These are phyloP conservation scores for Siphlonurus alternatus DNA, from an alignment of 2,888 invertebrate genomes.

Conservation along the genomic window DNA sequence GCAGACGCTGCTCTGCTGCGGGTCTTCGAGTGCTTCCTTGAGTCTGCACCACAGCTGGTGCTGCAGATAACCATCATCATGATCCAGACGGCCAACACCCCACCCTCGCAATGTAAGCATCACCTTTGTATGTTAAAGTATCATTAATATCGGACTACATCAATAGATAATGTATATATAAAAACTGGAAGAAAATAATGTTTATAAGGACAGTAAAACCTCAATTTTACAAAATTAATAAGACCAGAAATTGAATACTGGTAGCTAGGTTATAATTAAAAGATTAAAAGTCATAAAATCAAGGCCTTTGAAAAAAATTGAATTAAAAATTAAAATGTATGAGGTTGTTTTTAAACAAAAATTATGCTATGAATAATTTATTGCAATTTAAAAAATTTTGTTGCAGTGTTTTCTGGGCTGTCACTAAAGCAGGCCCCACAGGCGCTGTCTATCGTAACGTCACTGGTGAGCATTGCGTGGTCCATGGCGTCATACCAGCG, in stretches of 20 bases:
- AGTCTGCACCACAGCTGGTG: slow-evolving; percentile 66
- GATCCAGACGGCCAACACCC: slow-evolving; percentile 14
- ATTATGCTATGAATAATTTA: neutral
- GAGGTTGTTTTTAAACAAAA: too few relatives aligned
- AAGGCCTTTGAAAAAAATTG: neutral
- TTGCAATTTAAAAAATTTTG: neutral
- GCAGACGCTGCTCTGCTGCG: slow-evolving; percentile 60
- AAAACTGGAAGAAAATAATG: neutral
- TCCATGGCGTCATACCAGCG: slow-evolving; percentile 76
- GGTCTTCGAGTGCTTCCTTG: slow-evolving; percentile 64
- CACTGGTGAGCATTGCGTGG: slow-evolving; percentile 80
- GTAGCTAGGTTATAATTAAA: neutral
- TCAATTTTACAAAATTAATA: too few relatives aligned
- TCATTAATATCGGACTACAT: neutral
- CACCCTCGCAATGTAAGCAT: neutral
- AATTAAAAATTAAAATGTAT: neutral
- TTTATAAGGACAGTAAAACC: too few relatives aligned
- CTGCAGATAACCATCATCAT: slow-evolving; percentile 50
- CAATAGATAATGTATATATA: neutral
- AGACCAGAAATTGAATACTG: too few relatives aligned
- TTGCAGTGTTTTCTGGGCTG: neutral
- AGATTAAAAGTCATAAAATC: neutral
- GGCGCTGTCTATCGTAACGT: slow-evolving; percentile 53
- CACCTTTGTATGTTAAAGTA: neutral
- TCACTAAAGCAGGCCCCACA: slow-evolving; percentile 27